Conservation (phyloP, 1,140 invertebrate genomes). For the Drosophila mojavensis region DNA sequence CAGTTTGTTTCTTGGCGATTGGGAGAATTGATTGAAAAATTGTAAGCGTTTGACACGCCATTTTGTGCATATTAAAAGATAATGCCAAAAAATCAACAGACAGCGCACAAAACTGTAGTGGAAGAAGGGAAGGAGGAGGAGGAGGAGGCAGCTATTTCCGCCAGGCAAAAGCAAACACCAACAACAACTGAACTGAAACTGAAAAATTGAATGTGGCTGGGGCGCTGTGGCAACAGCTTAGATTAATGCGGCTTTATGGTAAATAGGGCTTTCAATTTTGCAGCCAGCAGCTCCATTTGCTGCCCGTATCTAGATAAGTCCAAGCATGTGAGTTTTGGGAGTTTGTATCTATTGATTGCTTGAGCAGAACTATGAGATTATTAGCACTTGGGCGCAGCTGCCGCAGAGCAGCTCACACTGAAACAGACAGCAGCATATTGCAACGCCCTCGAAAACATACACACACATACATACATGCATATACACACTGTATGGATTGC, state of each 20-base stretch:
- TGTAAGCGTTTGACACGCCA: conserved; percentile 75
- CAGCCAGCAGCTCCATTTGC: conserved; percentile 6
- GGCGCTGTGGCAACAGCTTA: conserved; percentile 71
- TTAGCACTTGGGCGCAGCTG: conserved; percentile 80
- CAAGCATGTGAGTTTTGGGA: conserved; percentile 19
- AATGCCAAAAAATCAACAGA: conserved; percentile 71
- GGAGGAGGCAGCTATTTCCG: not conserved
- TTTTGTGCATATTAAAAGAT: conserved; percentile 78
- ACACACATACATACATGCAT: conserved; percentile 20
- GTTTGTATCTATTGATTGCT: conserved; percentile 68
- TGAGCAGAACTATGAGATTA: conserved; percentile 79
- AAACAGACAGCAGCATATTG: conserved; percentile 58
- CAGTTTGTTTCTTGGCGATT: conserved; percentile 23
- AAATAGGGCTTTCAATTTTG: conserved; percentile 72
- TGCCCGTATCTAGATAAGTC: not conserved
- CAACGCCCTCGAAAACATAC: conserved; percentile 53
- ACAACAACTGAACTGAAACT: conserved; percentile 8
- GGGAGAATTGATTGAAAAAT: conserved; percentile 73
- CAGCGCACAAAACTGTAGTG: conserved; percentile 9
- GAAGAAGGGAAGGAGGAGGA: not conserved
- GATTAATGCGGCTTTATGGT: conserved; percentile 70
- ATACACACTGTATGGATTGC: conserved; percentile 50
- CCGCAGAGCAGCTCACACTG: conserved; percentile 25
- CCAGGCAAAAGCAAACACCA: conserved; percentile 57
- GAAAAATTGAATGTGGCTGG: conserved; percentile 37